Base-by-base conservation (phyloP, 2,113 vertebrate genomes). In the Sander lucioperca region DNA sequence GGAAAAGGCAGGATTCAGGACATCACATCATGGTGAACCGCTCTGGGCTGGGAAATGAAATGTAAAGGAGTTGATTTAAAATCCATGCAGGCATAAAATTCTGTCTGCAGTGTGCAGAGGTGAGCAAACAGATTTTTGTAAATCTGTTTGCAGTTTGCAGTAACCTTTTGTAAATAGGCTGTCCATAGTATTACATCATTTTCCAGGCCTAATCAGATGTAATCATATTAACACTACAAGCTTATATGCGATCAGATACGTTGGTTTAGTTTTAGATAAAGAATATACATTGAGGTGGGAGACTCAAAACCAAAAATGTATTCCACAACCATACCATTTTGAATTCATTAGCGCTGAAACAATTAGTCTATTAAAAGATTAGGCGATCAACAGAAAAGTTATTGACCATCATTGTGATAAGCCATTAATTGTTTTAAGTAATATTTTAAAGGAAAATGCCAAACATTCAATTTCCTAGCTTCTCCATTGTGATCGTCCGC, bases 1-100 rank as follows among this genome's bases (percentile, higher is more conserved):
- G 66, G 77, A 74, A 88, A 84, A 67, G 15, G 21, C 36, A 51
- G 18, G n/a, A 72, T 84, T 73, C 10, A 43, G 67, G 39, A 79
- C 43, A 80, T 57, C 50, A 79, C 43, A 80, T 57, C 54, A 76
- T 65, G 47, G n/a, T 62, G 53, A 75, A 87, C 65, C 16, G 3
- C 79, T 84, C 21, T 75, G 23, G 48, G 48, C 23, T 68, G 9
- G 36, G 21, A 78, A 76, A 86, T 61, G 15, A 88, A 65, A 53
- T 19, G 3, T 36, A 50, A 2, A 47, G 12, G 48, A 66, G 30
- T 43, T 16, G 25, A 80, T 64, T 61, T 6, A 57, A 83, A 85
- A 73, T 77, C 56, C 36, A 58, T 54, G 45, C 27, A 21, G 18
- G 30, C 4, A 70, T 18, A 58, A 69, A 62, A 57, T 48, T 39